Evolutionary conservation across 2,797 vertebrate genomes (phyloP).

Genomic region (Capromys pilorides): DNA sequence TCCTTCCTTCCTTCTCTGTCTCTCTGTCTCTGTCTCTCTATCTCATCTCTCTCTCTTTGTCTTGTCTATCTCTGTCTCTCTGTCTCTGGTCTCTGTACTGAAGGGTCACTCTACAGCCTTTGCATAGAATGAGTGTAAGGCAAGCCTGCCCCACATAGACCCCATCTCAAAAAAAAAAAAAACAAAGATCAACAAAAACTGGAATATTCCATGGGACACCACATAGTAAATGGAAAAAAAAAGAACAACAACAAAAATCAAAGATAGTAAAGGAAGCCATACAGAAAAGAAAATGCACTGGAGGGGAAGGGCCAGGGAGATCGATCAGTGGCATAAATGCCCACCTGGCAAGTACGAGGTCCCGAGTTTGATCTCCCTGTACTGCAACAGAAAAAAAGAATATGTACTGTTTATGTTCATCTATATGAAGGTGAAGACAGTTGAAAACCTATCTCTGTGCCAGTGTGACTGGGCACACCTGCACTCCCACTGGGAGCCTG

Average conservation of each 20-base stretch:
- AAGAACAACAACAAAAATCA: neutral
- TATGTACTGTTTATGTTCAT: neutral
- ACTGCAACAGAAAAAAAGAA: neutral
- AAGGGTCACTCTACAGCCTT: neutral
- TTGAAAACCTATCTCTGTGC: neutral
- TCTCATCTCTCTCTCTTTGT: neutral
- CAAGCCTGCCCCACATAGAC: neutral
- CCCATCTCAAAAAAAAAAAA: neutral
- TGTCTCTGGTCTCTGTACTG: neutral
- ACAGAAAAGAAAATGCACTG: neutral
- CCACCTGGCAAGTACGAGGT: too few species aligned
- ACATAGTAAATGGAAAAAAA: slow-evolving; percentile 26
- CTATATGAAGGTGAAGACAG: neutral
- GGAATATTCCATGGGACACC: too few species aligned
- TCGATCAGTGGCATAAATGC: too few species aligned
- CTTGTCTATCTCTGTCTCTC: too few species aligned
- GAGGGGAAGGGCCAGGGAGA: too few species aligned
- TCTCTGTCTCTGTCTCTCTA: too few species aligned
- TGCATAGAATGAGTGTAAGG: neutral
- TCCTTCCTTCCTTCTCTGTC: too few species aligned
- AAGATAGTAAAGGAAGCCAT: neutral
- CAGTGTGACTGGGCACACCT: neutral
- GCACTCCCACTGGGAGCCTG: neutral
- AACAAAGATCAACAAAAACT: too few species aligned
- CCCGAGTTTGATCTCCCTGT: too few species aligned